phyloP scores from a whole-genome alignment of 2,888 invertebrate species.

The Cephus nigrinus region DNA sequence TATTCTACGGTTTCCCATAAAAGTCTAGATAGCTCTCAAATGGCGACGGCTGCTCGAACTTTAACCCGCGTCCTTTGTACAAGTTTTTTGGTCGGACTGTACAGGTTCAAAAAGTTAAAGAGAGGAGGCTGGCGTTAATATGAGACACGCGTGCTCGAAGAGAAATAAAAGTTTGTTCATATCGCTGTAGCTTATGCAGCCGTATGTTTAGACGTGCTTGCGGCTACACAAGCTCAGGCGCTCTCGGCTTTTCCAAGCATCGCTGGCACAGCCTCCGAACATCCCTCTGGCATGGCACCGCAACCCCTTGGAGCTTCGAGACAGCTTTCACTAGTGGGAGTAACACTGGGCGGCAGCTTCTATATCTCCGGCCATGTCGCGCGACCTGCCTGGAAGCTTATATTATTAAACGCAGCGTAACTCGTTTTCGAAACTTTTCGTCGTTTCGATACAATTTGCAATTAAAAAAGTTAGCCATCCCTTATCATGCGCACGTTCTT shows the following conservation, averaged over 20 bases:
- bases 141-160: constrained; percentile 23
- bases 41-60: not conserved
- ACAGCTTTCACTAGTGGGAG: not conserved
- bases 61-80: not conserved
- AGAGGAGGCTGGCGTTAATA: constrained; percentile 18
- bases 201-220: constrained; percentile 16
- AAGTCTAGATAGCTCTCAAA: not conserved
- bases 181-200: constrained; percentile 15
- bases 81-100: not conserved
- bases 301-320: not conserved
- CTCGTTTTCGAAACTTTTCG: constrained; percentile 18
- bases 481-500: not conserved
- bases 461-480: constrained; percentile 16
- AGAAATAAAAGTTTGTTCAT: constrained; percentile 25
- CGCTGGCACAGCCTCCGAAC: not conserved
- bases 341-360: not conserved
- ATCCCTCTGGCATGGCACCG: not conserved
- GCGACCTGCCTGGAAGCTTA: not conserved
- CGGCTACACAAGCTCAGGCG: not conserved
- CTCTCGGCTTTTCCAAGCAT: not conserved
- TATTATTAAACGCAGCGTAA: constrained; percentile 9
- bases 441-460: constrained; percentile 20
- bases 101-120: not conserved
- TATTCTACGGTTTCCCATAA: not conserved
- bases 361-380: not conserved